phyloP scores from a whole-genome alignment of 2,797 vertebrate genomes.

The Lepilemur septentrionalis region DNA sequence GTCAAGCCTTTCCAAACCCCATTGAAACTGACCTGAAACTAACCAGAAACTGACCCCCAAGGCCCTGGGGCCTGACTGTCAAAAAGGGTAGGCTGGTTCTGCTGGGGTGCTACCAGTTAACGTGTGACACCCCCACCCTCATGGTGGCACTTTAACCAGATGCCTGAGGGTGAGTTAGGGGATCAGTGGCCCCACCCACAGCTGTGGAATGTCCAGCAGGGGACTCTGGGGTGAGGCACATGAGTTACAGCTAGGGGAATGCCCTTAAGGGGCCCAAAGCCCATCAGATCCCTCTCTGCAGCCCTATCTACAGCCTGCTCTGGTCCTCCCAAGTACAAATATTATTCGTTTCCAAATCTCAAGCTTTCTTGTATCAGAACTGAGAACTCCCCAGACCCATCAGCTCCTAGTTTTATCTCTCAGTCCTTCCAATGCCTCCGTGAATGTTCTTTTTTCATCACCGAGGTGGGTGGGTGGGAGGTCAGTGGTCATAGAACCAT shows the following conservation, averaged over 20 bases:
- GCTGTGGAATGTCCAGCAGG: conserved; percentile 36
- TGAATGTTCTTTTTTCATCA: neutral
- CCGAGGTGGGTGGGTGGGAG: neutral
- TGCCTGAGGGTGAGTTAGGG: conserved; percentile 17
- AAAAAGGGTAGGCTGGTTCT: neutral
- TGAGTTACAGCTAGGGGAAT: neutral
- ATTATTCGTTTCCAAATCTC: neutral
- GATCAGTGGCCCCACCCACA: neutral
- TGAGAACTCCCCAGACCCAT: neutral
- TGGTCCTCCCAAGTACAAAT: neutral
- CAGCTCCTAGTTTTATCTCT: neutral
- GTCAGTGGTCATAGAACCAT: neutral
- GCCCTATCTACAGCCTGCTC: neutral
- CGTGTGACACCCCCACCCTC: conserved; percentile 38
- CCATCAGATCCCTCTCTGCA: neutral
- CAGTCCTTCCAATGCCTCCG: neutral
- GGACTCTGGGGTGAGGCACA: neutral
- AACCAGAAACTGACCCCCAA: conserved; percentile 55
- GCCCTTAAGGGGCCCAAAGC: neutral
- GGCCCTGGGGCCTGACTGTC: neutral
- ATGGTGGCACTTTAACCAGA: conserved; percentile 69
- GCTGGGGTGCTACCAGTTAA: conserved; percentile 57
- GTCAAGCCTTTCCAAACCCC: neutral
- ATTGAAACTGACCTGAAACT: conserved; percentile 61
- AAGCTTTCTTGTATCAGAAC: neutral